phyloP scores from a whole-genome alignment of 2,113 vertebrate species.

The Vidua macroura region DNA sequence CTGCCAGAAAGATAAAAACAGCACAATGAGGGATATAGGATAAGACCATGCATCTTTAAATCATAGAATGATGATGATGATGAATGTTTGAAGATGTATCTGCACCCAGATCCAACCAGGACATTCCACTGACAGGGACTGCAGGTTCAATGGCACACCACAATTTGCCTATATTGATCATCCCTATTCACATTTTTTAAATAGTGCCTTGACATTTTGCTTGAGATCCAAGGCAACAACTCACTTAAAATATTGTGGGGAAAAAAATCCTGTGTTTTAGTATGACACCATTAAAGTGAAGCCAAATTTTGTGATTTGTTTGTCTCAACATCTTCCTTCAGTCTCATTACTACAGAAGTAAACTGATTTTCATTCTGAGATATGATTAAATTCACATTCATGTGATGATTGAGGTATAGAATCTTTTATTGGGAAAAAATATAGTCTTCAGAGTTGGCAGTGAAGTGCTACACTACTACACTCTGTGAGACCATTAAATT shows the following conservation, averaged over 20 bases:
- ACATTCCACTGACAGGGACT: neutral
- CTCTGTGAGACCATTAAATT: slow-evolving; percentile 70
- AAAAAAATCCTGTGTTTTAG: neutral
- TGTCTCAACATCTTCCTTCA: slow-evolving; percentile 59
- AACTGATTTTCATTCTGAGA: slow-evolving; percentile 48
- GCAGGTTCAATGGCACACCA: neutral
- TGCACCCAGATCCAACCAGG: neutral
- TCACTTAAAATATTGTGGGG: neutral
- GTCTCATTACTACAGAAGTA: slow-evolving; percentile 40
- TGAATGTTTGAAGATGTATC: neutral
- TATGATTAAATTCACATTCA: slow-evolving; percentile 64
- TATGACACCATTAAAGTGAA: neutral
- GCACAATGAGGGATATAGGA: neutral
- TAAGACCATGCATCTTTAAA: neutral
- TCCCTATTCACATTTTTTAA: neutral
- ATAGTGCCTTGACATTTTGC: neutral
- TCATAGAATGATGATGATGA: neutral
- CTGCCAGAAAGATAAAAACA: neutral
- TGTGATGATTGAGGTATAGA: slow-evolving; percentile 47
- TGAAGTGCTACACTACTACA: neutral
- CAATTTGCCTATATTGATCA: neutral
- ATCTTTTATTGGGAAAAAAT: slow-evolving; percentile 60
- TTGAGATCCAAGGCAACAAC: neutral
- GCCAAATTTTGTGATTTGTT: slow-evolving; percentile 8
- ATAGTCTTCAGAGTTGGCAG: slow-evolving; percentile 49